Percentiles rank a stretch among this genome's conserved stretches.
phyloP scores from a whole-genome alignment of 2,113 vertebrate species.

The Micronycteris hirsuta region DNA sequence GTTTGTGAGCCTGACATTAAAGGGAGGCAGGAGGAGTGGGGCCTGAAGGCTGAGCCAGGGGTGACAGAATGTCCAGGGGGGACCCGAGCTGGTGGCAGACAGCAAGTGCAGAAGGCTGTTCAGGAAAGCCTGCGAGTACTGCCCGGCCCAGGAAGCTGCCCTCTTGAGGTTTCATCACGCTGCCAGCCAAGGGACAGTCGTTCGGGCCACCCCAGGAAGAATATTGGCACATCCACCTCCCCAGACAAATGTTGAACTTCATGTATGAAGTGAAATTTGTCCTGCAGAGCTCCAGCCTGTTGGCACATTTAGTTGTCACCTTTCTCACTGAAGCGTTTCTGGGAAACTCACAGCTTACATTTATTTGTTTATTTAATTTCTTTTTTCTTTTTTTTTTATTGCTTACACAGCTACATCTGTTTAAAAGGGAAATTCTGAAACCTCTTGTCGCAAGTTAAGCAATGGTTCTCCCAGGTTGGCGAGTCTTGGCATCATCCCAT shows the following conservation, averaged over 20 bases:
- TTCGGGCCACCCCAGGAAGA: background rate
- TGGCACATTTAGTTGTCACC: background rate
- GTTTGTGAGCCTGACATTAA: constrained; percentile 20
- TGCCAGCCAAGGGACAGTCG: background rate
- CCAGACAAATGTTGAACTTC: background rate
- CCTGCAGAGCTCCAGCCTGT: background rate
- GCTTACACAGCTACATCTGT: background rate
- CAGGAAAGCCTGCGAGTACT: background rate
- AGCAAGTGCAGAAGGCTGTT: background rate
- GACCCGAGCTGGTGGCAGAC: background rate
- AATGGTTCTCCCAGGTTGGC: background rate
- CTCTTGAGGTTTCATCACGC: background rate
- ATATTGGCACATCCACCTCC: background rate
- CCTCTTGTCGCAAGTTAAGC: constrained; percentile 17
- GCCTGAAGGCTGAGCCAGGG: background rate
- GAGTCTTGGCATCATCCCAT: constrained; percentile 41
- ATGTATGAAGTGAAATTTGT: background rate
- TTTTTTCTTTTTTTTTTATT: too few relatives aligned
- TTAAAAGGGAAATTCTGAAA: constrained; percentile 31
- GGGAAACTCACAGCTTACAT: background rate
- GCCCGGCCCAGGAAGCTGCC: background rate
- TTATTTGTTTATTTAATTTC: background rate
- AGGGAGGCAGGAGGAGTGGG: background rate
- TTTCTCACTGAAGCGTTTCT: background rate
- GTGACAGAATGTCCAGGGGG: background rate